These are phyloP conservation scores for Drosophila mimetica DNA, from an alignment of 2,888 invertebrate genomes.

Conservation along the genomic window DNA sequence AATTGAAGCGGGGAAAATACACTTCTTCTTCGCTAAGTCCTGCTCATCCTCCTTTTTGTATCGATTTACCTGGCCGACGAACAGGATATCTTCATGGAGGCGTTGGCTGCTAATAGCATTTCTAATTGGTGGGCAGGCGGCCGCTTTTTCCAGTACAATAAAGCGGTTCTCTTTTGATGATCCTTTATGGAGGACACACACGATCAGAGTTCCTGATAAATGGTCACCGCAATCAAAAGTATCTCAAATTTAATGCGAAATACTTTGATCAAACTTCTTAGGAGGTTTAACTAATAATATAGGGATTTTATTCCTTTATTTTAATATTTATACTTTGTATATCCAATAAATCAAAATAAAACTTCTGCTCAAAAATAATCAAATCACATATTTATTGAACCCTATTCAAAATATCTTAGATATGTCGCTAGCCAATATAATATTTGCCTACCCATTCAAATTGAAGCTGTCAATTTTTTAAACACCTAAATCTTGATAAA, in stretches of 20 bases:
- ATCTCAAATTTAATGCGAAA: not conserved
- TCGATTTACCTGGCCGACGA: slow-evolving; percentile 40
- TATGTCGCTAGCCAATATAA: not conserved
- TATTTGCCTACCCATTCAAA: slow-evolving; percentile 23
- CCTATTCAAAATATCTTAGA: slow-evolving; percentile 6
- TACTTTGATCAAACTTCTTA: not conserved
- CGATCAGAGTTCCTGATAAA: slow-evolving; percentile 18
- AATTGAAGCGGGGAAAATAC: slow-evolving; percentile 61
- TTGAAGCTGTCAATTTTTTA: slow-evolving; percentile 34
- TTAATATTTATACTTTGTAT: not conserved
- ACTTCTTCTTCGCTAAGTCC: slow-evolving; percentile 7
- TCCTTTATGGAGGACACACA: slow-evolving; percentile 46
- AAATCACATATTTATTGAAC: slow-evolving; percentile 8
- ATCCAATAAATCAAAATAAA: slow-evolving; percentile 15
- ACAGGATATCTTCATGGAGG: slow-evolving; percentile 46
- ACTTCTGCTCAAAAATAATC: not conserved
- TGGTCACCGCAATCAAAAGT: slow-evolving; percentile 3
- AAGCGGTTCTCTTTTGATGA: slow-evolving; percentile 55
- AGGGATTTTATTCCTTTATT: too few species aligned
- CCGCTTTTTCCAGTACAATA: slow-evolving; percentile 43
- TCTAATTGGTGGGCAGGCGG: slow-evolving; percentile 61
- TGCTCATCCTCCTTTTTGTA: slow-evolving; percentile 17
- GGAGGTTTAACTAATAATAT: too few species aligned
- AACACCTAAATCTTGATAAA: slow-evolving; percentile 61
- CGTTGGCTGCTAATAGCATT: slow-evolving; percentile 65